Conservation (phyloP, 2,797 vertebrate species). For the Notolabrus celidotus region DNA sequence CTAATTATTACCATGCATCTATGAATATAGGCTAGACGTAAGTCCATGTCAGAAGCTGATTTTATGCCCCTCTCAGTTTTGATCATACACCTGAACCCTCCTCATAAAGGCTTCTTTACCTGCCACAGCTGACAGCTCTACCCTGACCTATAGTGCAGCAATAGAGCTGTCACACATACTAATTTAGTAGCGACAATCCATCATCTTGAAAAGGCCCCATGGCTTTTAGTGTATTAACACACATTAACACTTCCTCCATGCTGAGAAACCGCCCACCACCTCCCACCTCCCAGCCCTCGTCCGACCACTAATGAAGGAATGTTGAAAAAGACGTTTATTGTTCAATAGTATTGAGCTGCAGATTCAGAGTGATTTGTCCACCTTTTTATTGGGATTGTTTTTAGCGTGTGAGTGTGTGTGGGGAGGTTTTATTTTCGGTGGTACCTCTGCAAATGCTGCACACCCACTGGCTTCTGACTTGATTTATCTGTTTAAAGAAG, state of each 20-base stretch:
- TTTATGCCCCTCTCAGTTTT: conserved; percentile 14
- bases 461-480: conserved; percentile 49
- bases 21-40: conserved; percentile 7
- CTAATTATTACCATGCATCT: background rate
- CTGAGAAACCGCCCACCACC: conserved; percentile 32
- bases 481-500: conserved; percentile 75
- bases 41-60: conserved; percentile 1
- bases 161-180: conserved; percentile 64
- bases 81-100: conserved; percentile 20
- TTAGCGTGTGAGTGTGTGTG: conserved; percentile 24
- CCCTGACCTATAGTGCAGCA: conserved; percentile 50
- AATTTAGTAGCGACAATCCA: conserved; percentile 75
- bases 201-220: conserved; percentile 65
- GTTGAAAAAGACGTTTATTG: conserved; percentile 64
- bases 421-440: conserved; percentile 47
- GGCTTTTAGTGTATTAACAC: conserved; percentile 84
- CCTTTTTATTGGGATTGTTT: conserved; percentile 69
- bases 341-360: conserved; percentile 69
- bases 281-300: conserved; percentile 25
- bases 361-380: conserved; percentile 71
- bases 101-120: conserved; percentile 24
- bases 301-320: conserved; percentile 53
- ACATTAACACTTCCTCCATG: conserved; percentile 70
- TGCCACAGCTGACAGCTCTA: conserved; percentile 47
- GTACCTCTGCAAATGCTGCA: conserved; percentile 40